phyloP scores from a whole-genome alignment of 2,113 vertebrate genomes.

The Festucalex cinctus region DNA sequence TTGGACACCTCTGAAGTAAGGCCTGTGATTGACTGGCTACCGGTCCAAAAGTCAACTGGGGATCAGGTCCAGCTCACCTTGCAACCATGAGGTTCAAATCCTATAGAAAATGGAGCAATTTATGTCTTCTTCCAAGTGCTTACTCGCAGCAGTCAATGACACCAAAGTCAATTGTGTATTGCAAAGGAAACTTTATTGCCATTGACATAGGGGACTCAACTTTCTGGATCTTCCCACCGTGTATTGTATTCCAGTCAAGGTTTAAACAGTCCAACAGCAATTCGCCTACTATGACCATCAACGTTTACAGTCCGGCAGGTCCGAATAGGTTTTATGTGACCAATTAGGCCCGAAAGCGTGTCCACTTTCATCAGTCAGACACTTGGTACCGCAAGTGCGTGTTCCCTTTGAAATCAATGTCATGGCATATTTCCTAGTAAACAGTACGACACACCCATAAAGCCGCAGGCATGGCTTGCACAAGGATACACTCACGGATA shows the following conservation, averaged over 20 bases:
- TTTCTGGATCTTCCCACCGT: constrained; percentile 42
- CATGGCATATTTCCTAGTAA: constrained; percentile 66
- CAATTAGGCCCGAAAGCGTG: constrained; percentile 20
- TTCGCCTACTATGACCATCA: constrained; percentile 27
- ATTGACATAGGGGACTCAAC: constrained; percentile 64
- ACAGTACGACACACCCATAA: constrained; percentile 62
- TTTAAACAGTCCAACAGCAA: constrained; percentile 51
- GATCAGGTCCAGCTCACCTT: background rate
- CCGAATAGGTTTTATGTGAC: constrained; percentile 28
- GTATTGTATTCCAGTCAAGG: constrained; percentile 47
- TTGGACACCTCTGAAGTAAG: no score
- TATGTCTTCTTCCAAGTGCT: background rate
- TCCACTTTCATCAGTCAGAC: constrained; percentile 1
- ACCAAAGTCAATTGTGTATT: constrained; percentile 42
- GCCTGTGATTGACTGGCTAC: background rate
- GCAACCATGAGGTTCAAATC: background rate
- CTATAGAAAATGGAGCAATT: background rate
- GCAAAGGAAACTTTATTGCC: constrained; percentile 79
- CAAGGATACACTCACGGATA: constrained; percentile 63
- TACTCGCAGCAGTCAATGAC: background rate
- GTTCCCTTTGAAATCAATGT: constrained; percentile 41
- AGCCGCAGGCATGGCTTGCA: constrained; percentile 74
- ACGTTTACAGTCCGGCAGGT: constrained; percentile 34
- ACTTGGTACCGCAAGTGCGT: background rate
- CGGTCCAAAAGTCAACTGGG: background rate